Percentiles rank a stretch among this genome's conserved stretches.
phyloP scores from a whole-genome alignment of 2,797 vertebrate genomes.

The Aeoliscus strigatus region DNA sequence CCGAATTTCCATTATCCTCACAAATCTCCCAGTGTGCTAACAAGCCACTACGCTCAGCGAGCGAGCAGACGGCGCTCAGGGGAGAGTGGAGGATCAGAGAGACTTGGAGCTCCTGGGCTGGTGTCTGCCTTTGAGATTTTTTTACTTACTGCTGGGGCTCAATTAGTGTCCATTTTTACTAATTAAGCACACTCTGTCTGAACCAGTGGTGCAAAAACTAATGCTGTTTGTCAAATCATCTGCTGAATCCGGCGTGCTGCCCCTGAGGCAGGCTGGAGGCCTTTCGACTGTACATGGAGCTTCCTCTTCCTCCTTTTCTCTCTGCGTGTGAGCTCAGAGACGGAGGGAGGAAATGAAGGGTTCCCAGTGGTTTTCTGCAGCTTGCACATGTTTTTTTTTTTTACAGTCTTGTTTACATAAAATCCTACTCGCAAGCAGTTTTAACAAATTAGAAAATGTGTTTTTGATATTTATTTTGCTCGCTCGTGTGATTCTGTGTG shows the following conservation, averaged over 20 bases:
- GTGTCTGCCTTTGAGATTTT: slow-evolving; percentile 62
- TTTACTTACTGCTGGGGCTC: slow-evolving; percentile 69
- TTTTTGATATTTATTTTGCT: slow-evolving; percentile 31
- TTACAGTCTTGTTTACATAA: slow-evolving; percentile 36
- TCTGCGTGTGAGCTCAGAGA: slow-evolving; percentile 38
- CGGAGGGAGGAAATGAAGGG: slow-evolving; percentile 34
- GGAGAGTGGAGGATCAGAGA: slow-evolving; percentile 68
- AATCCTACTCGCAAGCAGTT: slow-evolving; percentile 24
- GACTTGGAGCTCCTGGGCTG: slow-evolving; percentile 62
- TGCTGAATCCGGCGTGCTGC: slow-evolving; percentile 55
- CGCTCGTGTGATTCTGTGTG: slow-evolving; percentile 1
- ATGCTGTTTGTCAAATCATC: slow-evolving; percentile 70
- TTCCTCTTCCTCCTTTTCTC: slow-evolving; percentile 31
- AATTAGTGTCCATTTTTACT: slow-evolving; percentile 74
- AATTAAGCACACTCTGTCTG: slow-evolving; percentile 68
- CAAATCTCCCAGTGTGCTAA: slow-evolving; percentile 68
- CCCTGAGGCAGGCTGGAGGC: slow-evolving; percentile 66
- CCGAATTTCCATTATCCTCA: slow-evolving; percentile 65
- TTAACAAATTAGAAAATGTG: slow-evolving; percentile 33
- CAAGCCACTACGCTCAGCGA: slow-evolving; percentile 60
- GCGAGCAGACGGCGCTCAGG: slow-evolving; percentile 67
- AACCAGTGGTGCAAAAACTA: slow-evolving; percentile 67
- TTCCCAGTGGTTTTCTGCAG: slow-evolving; percentile 40
- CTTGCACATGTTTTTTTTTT: slow-evolving; percentile 6
- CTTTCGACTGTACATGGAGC: slow-evolving; percentile 54